Percentiles rank a stretch among this genome's conserved stretches.
phyloP scores from a whole-genome alignment of 2,113 vertebrate species.

The Pterophyllum scalare region DNA sequence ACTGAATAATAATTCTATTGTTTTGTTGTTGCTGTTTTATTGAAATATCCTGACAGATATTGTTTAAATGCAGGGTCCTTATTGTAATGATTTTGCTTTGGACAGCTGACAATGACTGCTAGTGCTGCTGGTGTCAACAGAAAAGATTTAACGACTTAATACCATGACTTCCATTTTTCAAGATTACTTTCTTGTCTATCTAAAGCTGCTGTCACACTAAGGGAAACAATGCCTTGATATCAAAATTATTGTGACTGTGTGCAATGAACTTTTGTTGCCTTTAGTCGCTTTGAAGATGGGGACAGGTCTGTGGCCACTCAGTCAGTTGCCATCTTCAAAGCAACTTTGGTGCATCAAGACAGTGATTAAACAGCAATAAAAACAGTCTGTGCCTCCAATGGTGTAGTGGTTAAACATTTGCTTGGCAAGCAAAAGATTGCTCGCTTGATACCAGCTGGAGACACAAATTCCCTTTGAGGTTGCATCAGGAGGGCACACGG shows the following conservation, averaged over 20 bases:
- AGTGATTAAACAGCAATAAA: no score
- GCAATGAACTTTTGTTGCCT: neutral
- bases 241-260: neutral
- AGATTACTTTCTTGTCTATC: neutral
- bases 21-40: neutral
- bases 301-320: neutral
- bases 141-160: conserved; percentile 17
- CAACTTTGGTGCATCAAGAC: no score
- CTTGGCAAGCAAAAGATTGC: no score
- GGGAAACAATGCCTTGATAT: neutral
- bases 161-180: neutral
- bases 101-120: neutral
- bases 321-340: no score
- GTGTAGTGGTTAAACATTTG: no score
- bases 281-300: neutral
- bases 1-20: neutral
- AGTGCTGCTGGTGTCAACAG: neutral
- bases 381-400: no score
- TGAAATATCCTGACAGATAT: neutral
- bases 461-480: no score
- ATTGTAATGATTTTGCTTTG: neutral
- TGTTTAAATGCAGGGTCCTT: neutral
- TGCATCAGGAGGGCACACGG: no score
- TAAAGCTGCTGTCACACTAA: neutral
- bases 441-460: no score